phyloP scores from a whole-genome alignment of 2,797 vertebrate genomes.

The Scolopax bukidnonensis region DNA sequence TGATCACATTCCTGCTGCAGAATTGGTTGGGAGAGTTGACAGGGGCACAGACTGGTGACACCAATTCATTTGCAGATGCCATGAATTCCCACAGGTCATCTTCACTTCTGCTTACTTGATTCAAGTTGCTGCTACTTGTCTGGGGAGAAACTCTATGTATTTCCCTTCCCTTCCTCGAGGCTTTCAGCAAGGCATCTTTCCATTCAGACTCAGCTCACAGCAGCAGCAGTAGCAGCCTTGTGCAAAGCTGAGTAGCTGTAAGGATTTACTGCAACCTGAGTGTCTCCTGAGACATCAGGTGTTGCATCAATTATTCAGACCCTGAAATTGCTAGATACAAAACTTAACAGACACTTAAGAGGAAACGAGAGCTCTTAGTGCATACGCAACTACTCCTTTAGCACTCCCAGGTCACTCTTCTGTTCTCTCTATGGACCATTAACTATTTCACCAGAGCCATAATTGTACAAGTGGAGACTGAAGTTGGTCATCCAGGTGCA shows the following conservation, averaged over 20 bases:
- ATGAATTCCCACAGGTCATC: not conserved
- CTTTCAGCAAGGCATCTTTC: not conserved
- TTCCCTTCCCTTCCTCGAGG: not conserved
- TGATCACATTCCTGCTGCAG: not conserved
- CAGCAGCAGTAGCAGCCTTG: not conserved
- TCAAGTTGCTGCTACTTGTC: not conserved
- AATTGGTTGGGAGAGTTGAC: not conserved
- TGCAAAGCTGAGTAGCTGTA: not conserved
- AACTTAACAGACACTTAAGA: slow-evolving; percentile 13
- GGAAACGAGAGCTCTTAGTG: not conserved
- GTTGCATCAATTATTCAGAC: slow-evolving; percentile 36
- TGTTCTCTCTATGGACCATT: not conserved
- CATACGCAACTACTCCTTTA: not conserved
- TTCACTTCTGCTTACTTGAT: not conserved
- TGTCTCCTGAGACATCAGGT: not conserved
- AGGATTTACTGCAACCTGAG: not conserved
- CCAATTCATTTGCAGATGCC: not conserved
- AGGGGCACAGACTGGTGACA: not conserved
- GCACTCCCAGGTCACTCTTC: not conserved
- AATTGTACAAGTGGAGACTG: not conserved
- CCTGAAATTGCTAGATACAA: slow-evolving; percentile 31
- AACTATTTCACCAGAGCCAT: not conserved
- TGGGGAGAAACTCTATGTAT: not conserved
- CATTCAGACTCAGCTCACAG: not conserved
- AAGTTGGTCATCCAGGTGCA: not conserved